Evolutionary conservation across 2,888 invertebrate species (phyloP), one percentile per base, ranked within the genome.

Genomic region (Acanthacorydalis orientalis): DNA sequence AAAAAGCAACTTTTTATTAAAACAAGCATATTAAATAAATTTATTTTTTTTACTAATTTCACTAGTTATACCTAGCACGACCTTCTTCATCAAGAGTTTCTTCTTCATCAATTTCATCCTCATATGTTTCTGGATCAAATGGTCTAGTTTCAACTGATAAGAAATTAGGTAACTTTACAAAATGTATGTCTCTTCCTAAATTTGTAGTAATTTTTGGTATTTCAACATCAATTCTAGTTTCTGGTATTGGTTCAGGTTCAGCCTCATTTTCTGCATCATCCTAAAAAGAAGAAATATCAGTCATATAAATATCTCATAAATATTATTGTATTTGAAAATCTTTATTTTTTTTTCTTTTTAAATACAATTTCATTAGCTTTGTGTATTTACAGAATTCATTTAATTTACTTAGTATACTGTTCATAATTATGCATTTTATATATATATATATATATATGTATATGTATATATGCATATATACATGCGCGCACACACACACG

Each of bases 41-140:
- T 35, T 33, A 9, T 39, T 2, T 31, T 39, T 42, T 14, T 43
- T 12, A n/a, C n/a, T n/a, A n/a, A n/a, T n/a, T n/a, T n/a, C n/a
- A n/a, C n/a, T n/a, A n/a, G n/a, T 37, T 12, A 9, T 37, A 78
- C 76, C 87, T 77, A 7, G 90, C 88, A 50, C 96, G 74, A 58
- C 97, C 98, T 70, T 98, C 98, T 60, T 98, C 97, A 61, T 99
- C 97, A 55, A 95, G 68, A 0, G 91, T 90, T 64, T 96, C 96
- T 63, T 97, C 96, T 57, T 98, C 97, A 60, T 98, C 97, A 54
- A 96, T 90, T 70, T 98, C 98, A 67, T 97, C 96, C 63, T 98
- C 97, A 62, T 97, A 98, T 0, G 90, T 89, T 51, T 80, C 83
- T 0, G 83, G 80, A 61, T 97, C 96, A 60, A 95, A 98, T 0